A percentile compares a stretch with the other conserved stretches of the same genome.
Conservation (phyloP, 2,888 invertebrate species). For the Spatulosminthurus flaviceps region DNA sequence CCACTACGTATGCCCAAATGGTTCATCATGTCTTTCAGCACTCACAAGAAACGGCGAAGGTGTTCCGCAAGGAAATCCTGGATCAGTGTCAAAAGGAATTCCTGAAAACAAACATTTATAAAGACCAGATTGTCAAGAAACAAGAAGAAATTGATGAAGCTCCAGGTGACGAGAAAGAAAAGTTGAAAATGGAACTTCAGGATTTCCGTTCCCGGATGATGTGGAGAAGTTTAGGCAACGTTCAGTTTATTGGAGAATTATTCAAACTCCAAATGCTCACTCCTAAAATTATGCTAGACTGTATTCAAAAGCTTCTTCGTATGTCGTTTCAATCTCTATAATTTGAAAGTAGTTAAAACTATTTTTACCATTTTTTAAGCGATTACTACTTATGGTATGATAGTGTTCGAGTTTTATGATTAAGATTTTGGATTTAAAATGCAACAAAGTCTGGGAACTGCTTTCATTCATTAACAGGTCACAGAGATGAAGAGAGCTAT, state of each 20-base stretch:
- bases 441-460: no score
- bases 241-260: slow-evolving; percentile 80
- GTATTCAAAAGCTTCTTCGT: slow-evolving; percentile 80
- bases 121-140: slow-evolving; percentile 70
- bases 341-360: neutral
- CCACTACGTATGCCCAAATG: slow-evolving; percentile 89
- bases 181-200: neutral
- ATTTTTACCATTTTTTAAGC: neutral
- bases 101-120: slow-evolving; percentile 81
- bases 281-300: slow-evolving; percentile 84
- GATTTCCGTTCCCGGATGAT: slow-evolving; percentile 38
- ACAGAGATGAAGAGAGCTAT: slow-evolving; percentile 82
- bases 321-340: slow-evolving; percentile 67
- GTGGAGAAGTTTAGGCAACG: slow-evolving; percentile 60
- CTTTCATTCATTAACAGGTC: slow-evolving; percentile 44
- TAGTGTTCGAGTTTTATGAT: neutral
- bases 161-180: slow-evolving; percentile 67
- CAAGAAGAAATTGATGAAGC: slow-evolving; percentile 71
- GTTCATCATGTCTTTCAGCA: slow-evolving; percentile 55
- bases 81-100: slow-evolving; percentile 90
- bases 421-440: neutral
- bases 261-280: slow-evolving; percentile 92
- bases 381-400: neutral
- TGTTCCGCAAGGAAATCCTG: slow-evolving; percentile 81
- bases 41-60: slow-evolving; percentile 65